Evolutionary conservation across 2,113 vertebrate genomes (phyloP), one percentile per base, ranked within the genome.

Genomic region (Neolamprologus falcicula): DNA sequence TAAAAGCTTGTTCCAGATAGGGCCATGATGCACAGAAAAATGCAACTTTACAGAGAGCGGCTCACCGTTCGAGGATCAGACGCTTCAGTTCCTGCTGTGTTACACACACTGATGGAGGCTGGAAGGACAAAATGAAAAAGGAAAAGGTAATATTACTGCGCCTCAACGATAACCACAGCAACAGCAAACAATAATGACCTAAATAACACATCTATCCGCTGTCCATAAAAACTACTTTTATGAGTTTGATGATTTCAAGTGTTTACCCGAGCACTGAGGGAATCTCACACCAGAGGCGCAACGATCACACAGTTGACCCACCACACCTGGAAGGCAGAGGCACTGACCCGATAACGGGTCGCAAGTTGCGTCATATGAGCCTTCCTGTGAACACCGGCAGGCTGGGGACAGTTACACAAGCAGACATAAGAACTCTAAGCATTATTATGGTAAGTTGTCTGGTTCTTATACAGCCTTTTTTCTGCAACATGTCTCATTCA

Each of bases 261-360:
- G 7, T 16, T 83, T 96, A 98, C 98, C 97, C 95, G 96, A 87
- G 42, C 98, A 98, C 17, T 93, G 42, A 24, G 98, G 98, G 88
- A 98, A 98, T n/a, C 85, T 92, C 35, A 90, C 52, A 7, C 91
- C 92, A 59, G 95, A 95, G 26, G 96, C 90, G 83, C 97, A 98
- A 19, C 92, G 96, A 95, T 98, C 96, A 59, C 98, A 99, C 35
- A 5, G 84, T 79, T 50, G 96, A 10, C 98, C 98, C 2, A 94
- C 93, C 79, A 98, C 33, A 1, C 97, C 97, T 0, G 87, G 93
- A 6, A 86, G 94, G 91, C 98, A 98, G 4, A 94, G 73, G 13
- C 98, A 98, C 92, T 98, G 97, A 24, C 98, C 98, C 0, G 95
- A 96, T 8, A 68, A 3, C 0, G 92, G 92, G 88, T 96, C 94